Base-by-base conservation (phyloP, 2,113 vertebrate species). In the Ascaphus truei region DNA sequence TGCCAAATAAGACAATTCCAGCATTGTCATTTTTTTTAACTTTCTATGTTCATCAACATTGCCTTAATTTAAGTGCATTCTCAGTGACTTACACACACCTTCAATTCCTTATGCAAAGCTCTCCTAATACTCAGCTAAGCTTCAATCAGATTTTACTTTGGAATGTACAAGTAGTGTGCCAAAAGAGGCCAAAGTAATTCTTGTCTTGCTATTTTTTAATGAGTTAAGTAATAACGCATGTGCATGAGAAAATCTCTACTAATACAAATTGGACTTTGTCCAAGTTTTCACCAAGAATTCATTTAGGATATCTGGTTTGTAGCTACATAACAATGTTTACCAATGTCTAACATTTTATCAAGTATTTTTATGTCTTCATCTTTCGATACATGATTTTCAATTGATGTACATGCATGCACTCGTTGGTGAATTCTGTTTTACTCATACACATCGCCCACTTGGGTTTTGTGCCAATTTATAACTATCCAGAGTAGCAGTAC, bases 221-320 rank as follows among this genome's bases (percentile, higher is more conserved):
- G 29, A 63, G 61, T 51, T 33, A 48, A 48, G 61, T 36, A 63
- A 51, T 63, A 47, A 63, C n/a, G 50, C 61, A 63, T 63, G 61
- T 63, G 61, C 61, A 50, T 63, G 41, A 34, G 27, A 63, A 63
- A 50, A 20, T 63, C 36, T 16, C 61, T 50, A 48, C 41, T 47
- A 33, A 26, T 63, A 45, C 25, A 36, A 18, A 50, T 51, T 63
- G 61, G 61, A 63, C 20, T 7, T 50, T 63, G 7, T 63, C 61
- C 61, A 63, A 36, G 41, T 34, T 63, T 63, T 20, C 34, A 22
- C 7, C 18, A 31, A 22, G 37, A 37, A 66, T 66, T 55, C 27
- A 55, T 66, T 66, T 56, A 30, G 39, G 10, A 41, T 55, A 31
- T 43, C 37, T 55, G 48, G 25, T 41, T 55, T 39, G 53, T 55